Conservation (phyloP, 2,797 vertebrate species). For the Australoheros facetus region DNA sequence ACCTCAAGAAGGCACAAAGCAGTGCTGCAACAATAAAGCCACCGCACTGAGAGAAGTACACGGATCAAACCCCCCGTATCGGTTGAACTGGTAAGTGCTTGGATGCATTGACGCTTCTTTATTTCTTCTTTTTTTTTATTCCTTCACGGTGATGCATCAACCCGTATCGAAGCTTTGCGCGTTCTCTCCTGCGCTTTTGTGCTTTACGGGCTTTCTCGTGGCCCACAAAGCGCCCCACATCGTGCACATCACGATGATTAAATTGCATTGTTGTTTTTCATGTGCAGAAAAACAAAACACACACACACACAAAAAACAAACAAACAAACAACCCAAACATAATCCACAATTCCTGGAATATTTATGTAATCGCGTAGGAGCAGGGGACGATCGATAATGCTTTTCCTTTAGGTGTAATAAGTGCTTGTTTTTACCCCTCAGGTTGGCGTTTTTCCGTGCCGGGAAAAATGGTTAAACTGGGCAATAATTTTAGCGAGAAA, state of each 20-base stretch:
- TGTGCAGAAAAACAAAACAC: neutral
- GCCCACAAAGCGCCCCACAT: constrained; percentile 42
- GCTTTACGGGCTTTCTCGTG: constrained; percentile 11
- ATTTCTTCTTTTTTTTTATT: neutral
- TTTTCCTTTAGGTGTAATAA: neutral
- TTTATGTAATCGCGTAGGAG: neutral
- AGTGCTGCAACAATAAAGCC: constrained; percentile 9
- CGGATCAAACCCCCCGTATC: neutral
- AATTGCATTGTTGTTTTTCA: constrained; percentile 11
- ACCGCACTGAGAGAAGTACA: constrained; percentile 10
- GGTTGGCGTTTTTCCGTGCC: constrained; percentile 18
- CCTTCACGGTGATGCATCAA: constrained; percentile 8
- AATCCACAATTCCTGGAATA: neutral
- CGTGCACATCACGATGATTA: neutral
- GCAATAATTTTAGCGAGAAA: constrained; percentile 93
- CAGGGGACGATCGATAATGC: neutral
- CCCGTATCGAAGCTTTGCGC: constrained; percentile 11
- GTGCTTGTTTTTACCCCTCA: constrained; percentile 17
- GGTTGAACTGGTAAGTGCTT: constrained; percentile 59
- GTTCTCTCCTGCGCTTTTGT: constrained; percentile 51
- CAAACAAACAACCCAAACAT: neutral
- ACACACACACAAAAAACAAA: too few species aligned
- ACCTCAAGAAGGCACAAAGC: constrained; percentile 28
- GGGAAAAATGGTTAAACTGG: constrained; percentile 93
- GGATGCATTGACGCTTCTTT: neutral